phyloP scores from a whole-genome alignment of 2,797 vertebrate species.

The Gymnoscopelus braueri region DNA sequence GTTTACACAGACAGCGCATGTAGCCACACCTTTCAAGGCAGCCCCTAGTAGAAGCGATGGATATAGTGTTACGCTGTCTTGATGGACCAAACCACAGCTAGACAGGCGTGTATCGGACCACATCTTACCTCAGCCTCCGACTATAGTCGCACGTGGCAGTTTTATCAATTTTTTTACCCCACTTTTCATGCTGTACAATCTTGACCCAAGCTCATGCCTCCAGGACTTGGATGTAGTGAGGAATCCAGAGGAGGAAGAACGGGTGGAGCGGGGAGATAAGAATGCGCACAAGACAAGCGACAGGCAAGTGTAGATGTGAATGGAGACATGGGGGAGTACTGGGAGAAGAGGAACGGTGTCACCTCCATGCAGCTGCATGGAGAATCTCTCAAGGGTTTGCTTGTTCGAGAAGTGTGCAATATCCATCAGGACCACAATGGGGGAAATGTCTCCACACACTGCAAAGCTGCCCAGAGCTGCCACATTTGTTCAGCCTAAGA shows the following conservation, averaged over 20 bases:
- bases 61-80: conserved; percentile 23
- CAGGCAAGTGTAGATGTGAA: background rate
- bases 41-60: conserved; percentile 50
- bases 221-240: background rate
- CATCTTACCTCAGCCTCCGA: conserved; percentile 35
- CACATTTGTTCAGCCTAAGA: too few species aligned
- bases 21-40: conserved; percentile 13
- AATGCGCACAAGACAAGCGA: background rate
- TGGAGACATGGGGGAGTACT: background rate
- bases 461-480: too few species aligned
- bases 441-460: background rate
- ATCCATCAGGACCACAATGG: background rate
- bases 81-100: conserved; percentile 12
- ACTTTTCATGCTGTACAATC: conserved; percentile 32
- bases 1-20: background rate
- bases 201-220: conserved; percentile 33
- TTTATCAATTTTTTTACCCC: conserved; percentile 28
- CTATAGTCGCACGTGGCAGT: conserved; percentile 16
- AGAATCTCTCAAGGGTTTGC: background rate
- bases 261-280: conserved; percentile 27
- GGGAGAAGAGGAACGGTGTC: background rate
- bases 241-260: conserved; percentile 29
- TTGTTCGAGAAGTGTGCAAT: background rate
- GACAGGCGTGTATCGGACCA: conserved; percentile 14
- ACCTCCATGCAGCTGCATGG: background rate